Conservation (phyloP, 2,797 vertebrate genomes). For the Ara ararauna region DNA sequence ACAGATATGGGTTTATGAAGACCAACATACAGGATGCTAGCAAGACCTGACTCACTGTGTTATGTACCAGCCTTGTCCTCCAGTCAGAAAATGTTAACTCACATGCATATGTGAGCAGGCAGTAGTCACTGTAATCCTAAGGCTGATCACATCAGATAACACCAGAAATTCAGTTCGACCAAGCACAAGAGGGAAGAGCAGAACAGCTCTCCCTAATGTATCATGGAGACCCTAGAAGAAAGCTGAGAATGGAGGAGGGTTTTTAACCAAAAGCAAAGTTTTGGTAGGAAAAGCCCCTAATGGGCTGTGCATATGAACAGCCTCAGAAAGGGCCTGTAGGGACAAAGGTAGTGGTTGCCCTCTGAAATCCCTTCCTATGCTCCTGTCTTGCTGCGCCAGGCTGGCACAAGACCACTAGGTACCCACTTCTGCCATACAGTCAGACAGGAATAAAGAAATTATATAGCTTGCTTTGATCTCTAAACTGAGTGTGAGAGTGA, state of each 20-base stretch:
- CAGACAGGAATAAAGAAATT: background rate
- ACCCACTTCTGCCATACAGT: background rate
- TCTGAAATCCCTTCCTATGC: background rate
- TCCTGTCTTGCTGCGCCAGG: background rate
- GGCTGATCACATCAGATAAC: background rate
- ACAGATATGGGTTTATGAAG: background rate
- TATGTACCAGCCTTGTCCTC: background rate
- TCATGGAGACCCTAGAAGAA: background rate
- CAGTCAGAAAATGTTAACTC: background rate
- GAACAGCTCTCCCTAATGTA: background rate
- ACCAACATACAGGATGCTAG: background rate
- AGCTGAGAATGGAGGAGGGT: fast-evolving
- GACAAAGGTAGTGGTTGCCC: background rate
- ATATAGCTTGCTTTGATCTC: background rate
- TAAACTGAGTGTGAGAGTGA: background rate
- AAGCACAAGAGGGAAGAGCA: background rate
- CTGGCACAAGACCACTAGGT: background rate
- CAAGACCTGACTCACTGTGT: background rate
- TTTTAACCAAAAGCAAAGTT: background rate
- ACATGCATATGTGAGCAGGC: fast-evolving
- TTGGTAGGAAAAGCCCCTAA: background rate
- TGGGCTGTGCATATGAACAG: background rate
- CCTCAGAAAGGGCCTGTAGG: background rate
- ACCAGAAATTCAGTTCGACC: background rate
- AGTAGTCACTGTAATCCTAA: background rate